Evolutionary conservation across 1,140 invertebrate genomes (phyloP), one percentile per base, ranked within the genome.

Genomic region (Andricus grossulariae): DNA sequence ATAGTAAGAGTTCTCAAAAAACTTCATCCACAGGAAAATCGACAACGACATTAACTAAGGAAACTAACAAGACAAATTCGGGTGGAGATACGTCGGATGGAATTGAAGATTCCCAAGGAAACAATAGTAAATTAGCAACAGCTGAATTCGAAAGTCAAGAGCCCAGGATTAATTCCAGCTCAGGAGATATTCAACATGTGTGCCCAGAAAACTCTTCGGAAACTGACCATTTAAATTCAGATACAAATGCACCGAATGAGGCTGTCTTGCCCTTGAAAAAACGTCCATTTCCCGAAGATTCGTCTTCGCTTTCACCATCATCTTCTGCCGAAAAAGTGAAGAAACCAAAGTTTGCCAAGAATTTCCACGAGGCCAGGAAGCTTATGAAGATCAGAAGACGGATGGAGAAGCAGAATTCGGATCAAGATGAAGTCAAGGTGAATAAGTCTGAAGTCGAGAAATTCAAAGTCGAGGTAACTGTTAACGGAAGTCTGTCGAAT

Each of bases 351-450:
- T 92, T 94, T 71, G 93, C 92, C 3, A 92, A 92, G 3, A 94
- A 94, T 84, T 89, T 94, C 74, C 89, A 92, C 75, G 93, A 94
- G 90, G 93, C 92, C 3, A 92, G 92, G 75, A 91, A 92, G 80
- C 83, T 94, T 19, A 94, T 94, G 91, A 94, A 94, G 88, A 93
- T 94, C 80, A 87, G 94, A 7, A 94, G 93, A 77, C 92, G 93
- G 78, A 88, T 94, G 80, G 93, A 93, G 15, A 93, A 92, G 83
- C 89, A 93, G 75, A 93, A 93, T 80, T 91, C 90, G 60, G 88
- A 92, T 79, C 91, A 92, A 86, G 89, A 92, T 77, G 91, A 93
- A 85, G 88, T 90, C 77, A 91, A 91, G 25, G 25, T 32, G 90
- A 90, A 4, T 87, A 92, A 72, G 77, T 72, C 6, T 82, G 83